Evolutionary conservation across 2,888 invertebrate genomes (phyloP).

Genomic region (Drosophila pullipes): DNA sequence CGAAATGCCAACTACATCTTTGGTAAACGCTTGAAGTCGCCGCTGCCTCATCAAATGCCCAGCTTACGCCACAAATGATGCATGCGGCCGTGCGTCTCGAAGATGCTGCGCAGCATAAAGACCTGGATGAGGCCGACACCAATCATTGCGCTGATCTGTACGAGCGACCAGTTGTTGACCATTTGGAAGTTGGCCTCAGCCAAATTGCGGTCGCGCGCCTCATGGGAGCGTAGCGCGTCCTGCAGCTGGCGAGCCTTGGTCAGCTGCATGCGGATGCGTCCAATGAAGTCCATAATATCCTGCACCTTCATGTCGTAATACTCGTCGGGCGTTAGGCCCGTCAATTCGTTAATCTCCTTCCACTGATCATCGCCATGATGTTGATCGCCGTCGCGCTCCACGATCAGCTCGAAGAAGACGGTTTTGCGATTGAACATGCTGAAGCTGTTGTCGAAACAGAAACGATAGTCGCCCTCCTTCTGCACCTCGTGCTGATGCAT

Average conservation of each 20-base stretch:
- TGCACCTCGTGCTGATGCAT: conserved; percentile 88
- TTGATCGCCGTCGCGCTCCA: conserved; percentile 88
- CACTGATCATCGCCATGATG: conserved; percentile 86
- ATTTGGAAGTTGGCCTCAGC: conserved; percentile 93
- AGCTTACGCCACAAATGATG: conserved; percentile 83
- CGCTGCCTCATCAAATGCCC: conserved; percentile 70
- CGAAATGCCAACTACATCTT: conserved; percentile 48
- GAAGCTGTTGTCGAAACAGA: conserved; percentile 95
- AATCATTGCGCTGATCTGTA: conserved; percentile 91
- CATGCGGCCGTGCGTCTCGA: conserved; percentile 87
- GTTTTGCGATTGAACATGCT: conserved; percentile 93
- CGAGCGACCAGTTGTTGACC: conserved; percentile 92
- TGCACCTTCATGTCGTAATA: conserved; percentile 88
- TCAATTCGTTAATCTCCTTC: conserved; percentile 77
- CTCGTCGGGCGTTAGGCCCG: conserved; percentile 86
- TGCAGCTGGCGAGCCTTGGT: conserved; percentile 89
- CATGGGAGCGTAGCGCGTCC: conserved; percentile 90
- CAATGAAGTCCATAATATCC: conserved; percentile 89
- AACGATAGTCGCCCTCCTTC: conserved; percentile 90
- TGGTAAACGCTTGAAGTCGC: conserved; percentile 39
- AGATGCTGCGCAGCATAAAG: conserved; percentile 91
- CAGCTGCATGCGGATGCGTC: conserved; percentile 88
- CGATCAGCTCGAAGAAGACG: conserved; percentile 92
- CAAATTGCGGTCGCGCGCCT: conserved; percentile 92
- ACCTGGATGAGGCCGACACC: conserved; percentile 91